Conservation (phyloP, 2,888 invertebrate genomes). For the Cryptosula pallasiana region DNA sequence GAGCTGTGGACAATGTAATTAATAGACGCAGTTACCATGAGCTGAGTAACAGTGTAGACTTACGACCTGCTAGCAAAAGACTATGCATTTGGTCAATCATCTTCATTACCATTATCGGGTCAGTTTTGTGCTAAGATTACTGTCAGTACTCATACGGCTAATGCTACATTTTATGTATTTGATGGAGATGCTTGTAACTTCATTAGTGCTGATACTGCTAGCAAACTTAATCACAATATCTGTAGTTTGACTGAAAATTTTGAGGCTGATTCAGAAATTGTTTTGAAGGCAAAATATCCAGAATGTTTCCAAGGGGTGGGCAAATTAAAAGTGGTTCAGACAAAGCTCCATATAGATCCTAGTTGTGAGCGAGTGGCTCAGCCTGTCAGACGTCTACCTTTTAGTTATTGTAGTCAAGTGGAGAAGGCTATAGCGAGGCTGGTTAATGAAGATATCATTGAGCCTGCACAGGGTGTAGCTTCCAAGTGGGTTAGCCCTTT, state of each 20-base stretch:
- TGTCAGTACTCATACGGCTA: not conserved
- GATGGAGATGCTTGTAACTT: not conserved
- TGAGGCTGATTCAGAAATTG: not conserved
- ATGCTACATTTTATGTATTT: not conserved
- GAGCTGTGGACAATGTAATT: not conserved
- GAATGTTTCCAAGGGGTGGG: not conserved
- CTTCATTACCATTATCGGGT: not conserved
- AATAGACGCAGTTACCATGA: not conserved
- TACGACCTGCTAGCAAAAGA: not conserved
- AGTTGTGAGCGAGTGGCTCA: not conserved
- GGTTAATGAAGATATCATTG: not conserved
- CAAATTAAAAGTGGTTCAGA: not conserved
- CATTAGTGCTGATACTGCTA: not conserved
- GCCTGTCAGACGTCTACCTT: not conserved
- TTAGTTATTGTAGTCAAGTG: not conserved
- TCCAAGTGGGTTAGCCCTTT: not conserved
- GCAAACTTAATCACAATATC: not conserved
- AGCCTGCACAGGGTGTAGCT: not conserved
- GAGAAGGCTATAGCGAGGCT: not conserved
- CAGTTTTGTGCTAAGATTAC: not conserved
- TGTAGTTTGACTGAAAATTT: not conserved
- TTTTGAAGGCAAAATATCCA: not conserved
- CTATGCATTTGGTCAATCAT: not conserved
- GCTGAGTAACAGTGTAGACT: not conserved
- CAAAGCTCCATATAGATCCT: constrained; percentile 2